Base-by-base conservation (phyloP, 2,797 vertebrate genomes). In the Odontamblyopus rebecca region DNA sequence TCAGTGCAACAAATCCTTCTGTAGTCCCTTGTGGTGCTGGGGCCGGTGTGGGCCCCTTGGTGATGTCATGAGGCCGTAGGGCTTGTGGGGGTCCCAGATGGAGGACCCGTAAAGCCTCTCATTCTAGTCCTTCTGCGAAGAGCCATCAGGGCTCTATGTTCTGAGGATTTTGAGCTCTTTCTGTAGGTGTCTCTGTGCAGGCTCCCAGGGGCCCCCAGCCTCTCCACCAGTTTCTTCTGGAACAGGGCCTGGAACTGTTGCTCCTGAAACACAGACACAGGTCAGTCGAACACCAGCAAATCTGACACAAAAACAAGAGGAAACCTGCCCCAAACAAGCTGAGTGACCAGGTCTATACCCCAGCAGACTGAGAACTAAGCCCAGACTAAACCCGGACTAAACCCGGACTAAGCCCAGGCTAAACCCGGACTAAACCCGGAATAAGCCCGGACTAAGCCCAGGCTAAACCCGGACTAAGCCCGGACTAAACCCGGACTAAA, bases 211-310 rank as follows among this genome's bases (percentile, higher is more conserved):
- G 72, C 41, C 2, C 83, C 82, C 68, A 86, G 41, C 30, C 79
- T 69, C 53, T 86, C 70, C 0, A 76, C 16, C 19, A 89, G 79
- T 48, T 73, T 86, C 32, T 69, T 90, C 54, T 86, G 84, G 69
- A 85, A 89, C 2, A 90, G 69, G 0, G 69, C 32, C 18, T 84
- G 67, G 48, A 90, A 83, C 86, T 87, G 86, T 73, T 79, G 73
- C 0, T 56, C 71, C 89, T 88, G 78, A 48, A n/a, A 65, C 23
- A 65, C 9, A 64, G 9, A 48, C 5, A 71, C 35, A 5, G 13
- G 44, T 15, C 15, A 13, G 44, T 48, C 44, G 15, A 13, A 48
- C 13, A 48, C 44, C 44, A 48, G 13, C 35, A 38, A 38, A 8
- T 38, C 7, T 13, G 44, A 4, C 3, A 44, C 41, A 44, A 12